phyloP scores from a whole-genome alignment of 2,888 invertebrate species.

The Spodoptera littoralis region DNA sequence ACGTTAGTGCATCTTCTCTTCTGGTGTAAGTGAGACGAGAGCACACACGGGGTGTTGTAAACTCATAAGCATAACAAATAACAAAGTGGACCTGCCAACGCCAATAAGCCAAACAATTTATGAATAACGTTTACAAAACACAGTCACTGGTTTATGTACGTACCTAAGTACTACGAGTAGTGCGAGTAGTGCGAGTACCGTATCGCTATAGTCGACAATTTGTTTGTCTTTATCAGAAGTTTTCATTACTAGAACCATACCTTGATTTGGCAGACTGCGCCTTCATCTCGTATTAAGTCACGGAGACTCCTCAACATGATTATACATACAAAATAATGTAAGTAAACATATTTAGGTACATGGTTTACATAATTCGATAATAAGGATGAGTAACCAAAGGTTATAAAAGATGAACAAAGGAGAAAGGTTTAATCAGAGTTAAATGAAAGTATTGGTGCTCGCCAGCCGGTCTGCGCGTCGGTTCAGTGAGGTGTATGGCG shows the following conservation, averaged over 20 bases:
- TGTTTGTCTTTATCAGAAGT: background rate
- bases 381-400: background rate
- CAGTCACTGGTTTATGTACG: background rate
- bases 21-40: background rate
- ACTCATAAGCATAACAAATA: conserved; percentile 10
- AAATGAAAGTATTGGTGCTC: background rate
- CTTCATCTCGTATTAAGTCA: conserved; percentile 25
- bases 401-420: background rate
- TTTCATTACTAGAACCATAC: conserved; percentile 25
- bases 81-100: conserved; percentile 1
- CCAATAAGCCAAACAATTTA: background rate
- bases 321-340: conserved; percentile 9
- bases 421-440: background rate
- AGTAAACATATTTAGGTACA: background rate
- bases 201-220: background rate
- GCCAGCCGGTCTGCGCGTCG: conserved; percentile 2
- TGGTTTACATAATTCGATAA: background rate
- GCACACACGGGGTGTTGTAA: background rate
- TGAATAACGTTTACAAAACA: conserved; percentile 13
- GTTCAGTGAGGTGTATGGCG: conserved; percentile 11
- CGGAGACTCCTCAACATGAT: conserved; percentile 26
- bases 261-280: conserved; percentile 51
- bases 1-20: background rate
- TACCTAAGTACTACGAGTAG: no score
- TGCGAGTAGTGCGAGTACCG: no score